Percentiles rank a stretch among this genome's conserved stretches.
phyloP scores from a whole-genome alignment of 1,140 invertebrate genomes.

The Epicauta chinensis region DNA sequence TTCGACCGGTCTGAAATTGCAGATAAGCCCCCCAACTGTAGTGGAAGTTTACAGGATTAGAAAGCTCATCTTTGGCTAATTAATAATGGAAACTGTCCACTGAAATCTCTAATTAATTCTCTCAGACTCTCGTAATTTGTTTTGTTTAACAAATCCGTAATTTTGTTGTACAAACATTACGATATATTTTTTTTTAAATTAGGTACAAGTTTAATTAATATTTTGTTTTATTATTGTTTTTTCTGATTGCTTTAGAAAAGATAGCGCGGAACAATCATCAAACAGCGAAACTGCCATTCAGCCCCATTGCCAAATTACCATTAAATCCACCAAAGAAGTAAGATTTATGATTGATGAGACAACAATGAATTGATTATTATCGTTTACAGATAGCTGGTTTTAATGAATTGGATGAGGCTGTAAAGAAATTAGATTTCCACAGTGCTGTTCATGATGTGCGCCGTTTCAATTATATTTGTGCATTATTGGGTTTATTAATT shows the following conservation, averaged over 20 bases:
- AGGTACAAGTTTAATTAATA: no score
- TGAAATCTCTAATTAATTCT: no score
- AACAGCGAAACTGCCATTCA: slow-evolving; percentile 54
- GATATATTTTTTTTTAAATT: no score
- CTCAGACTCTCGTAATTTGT: no score
- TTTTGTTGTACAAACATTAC: no score
- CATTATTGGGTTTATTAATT: slow-evolving; percentile 82
- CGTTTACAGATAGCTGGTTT: slow-evolving; percentile 83
- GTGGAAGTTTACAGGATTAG: no score
- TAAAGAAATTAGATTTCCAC: slow-evolving; percentile 88
- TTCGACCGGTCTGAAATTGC: no score
- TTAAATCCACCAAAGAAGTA: slow-evolving; percentile 86
- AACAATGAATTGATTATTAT: not conserved
- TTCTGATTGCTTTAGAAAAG: slow-evolving; percentile 16
- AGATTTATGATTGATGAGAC: slow-evolving; percentile 29
- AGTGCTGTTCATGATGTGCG: slow-evolving; percentile 90
- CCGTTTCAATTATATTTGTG: slow-evolving; percentile 94
- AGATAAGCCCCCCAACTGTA: no score
- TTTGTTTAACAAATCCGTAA: no score
- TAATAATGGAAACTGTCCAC: no score
- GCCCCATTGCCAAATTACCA: slow-evolving; percentile 87
- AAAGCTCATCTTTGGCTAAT: no score
- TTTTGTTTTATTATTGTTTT: no score
- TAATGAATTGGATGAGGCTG: slow-evolving; percentile 90
- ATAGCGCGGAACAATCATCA: slow-evolving; percentile 23